These are phyloP conservation scores for Drosophila tsacasi DNA, from an alignment of 1,140 invertebrate species.

Conservation along the genomic window DNA sequence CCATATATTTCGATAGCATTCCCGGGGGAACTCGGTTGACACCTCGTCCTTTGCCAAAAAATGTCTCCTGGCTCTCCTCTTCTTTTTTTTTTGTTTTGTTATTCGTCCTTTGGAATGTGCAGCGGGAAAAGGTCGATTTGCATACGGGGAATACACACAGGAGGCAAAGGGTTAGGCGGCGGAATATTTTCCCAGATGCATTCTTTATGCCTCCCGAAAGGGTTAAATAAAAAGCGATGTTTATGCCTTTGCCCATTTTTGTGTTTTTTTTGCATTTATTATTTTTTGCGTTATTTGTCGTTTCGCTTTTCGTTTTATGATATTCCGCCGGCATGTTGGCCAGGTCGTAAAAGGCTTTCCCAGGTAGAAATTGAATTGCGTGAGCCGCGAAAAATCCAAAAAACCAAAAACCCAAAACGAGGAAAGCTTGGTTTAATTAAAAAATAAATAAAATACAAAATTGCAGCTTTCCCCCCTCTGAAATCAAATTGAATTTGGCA, in stretches of 20 bases:
- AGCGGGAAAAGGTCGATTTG: conserved; percentile 24
- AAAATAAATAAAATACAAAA: background rate
- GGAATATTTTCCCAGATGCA: conserved; percentile 35
- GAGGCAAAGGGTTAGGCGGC: conserved; percentile 1
- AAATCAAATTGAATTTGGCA: conserved; percentile 17
- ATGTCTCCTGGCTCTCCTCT: background rate
- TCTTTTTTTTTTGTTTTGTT: too few species aligned
- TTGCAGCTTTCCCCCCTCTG: background rate
- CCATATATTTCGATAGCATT: conserved; percentile 1
- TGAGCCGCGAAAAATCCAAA: conserved; percentile 14
- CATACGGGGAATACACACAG: conserved; percentile 23
- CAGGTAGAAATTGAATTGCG: conserved; percentile 42
- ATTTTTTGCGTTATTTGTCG: conserved; percentile 1
- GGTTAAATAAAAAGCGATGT: conserved; percentile 35
- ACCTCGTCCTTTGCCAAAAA: conserved; percentile 12
- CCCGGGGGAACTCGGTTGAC: conserved; percentile 32
- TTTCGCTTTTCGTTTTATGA: conserved; percentile 19
- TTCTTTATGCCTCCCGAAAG: conserved; percentile 30
- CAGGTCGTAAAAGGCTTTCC: conserved; percentile 40
- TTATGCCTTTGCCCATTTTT: conserved; percentile 11
- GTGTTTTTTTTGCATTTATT: background rate
- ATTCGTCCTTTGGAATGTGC: conserved; percentile 22
- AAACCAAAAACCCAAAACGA: background rate
- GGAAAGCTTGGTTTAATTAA: conserved; percentile 16
- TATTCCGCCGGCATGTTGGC: conserved; percentile 30